These are phyloP conservation scores for Ephydatia muelleri DNA, from an alignment of 37 sponge, comb jelly and placozoan genomes.

Conservation along the genomic window DNA sequence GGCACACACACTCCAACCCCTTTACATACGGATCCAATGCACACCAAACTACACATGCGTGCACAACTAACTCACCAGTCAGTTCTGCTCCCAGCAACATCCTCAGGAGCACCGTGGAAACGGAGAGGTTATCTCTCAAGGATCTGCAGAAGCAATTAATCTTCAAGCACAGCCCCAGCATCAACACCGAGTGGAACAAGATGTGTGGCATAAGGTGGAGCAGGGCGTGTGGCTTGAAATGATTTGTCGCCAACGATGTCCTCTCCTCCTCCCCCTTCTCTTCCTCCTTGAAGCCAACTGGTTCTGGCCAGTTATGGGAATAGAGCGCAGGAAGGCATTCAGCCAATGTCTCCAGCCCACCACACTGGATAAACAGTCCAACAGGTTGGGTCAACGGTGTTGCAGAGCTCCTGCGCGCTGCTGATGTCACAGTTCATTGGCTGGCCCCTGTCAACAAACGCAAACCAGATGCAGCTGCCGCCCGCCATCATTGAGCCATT, in stretches of 20 bases:
- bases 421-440: too few relatives aligned
- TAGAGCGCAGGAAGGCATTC: constrained; percentile 61
- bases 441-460: too few relatives aligned
- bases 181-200: constrained; percentile 60
- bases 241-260: neutral
- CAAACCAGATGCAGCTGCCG: too few relatives aligned
- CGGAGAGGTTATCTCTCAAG: constrained; percentile 22
- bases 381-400: constrained; percentile 5
- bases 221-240: constrained; percentile 16
- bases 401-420: neutral
- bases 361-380: constrained; percentile 39
- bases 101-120: constrained; percentile 40
- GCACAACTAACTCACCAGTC: constrained; percentile 1
- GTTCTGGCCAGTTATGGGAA: constrained; percentile 48
- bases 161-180: constrained; percentile 64
- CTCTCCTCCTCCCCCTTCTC: too few relatives aligned
- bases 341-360: constrained; percentile 41
- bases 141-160: constrained; percentile 28
- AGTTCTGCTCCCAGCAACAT: constrained; percentile 62
- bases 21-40: neutral
- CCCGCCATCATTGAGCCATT: too few relatives aligned
- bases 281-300: neutral
- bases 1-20: too few relatives aligned
- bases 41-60: too few relatives aligned
- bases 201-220: constrained; percentile 26